Evolutionary conservation across 92 coral and sea anemone genomes (phyloP), one percentile per base, ranked within the genome.

Genomic region (Phymanthus crucifer): DNA sequence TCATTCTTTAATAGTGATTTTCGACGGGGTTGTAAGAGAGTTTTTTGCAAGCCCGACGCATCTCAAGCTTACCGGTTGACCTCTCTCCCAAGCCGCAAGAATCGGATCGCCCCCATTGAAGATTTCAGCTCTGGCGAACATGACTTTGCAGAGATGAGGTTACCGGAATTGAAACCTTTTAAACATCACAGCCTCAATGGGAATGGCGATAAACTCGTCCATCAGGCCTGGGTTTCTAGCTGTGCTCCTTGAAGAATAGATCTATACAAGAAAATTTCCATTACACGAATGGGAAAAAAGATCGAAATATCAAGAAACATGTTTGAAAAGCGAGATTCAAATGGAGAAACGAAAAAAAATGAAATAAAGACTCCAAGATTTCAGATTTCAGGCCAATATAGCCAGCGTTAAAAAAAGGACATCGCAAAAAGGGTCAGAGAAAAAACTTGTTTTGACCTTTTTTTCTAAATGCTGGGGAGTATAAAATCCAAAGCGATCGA

Each of bases 11-110:
- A 90, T 36, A 91, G 89, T 32, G 98, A 95, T 70, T 95, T 95
- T 84, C 93, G 98, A 18, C 95, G 88, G 24, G 98, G 98, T 43
- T 95, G 98, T 66, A 92, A 93, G 36, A 78, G 94, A 37, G 94
- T 95, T 2, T 83, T 95, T 66, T 88, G 89, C 48, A 95, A 95
- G 78, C 97, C 94, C 65, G 99, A 95, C 50, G 73, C 99, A 1
- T 95, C 99, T 11, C 93, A 85, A 83, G 99, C 99, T 0, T 95
- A 95, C 70, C 72, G 98, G 31, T 85, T 95, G 1, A 95, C 97
- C 6, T 72, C 88, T 24, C 75, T 78, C 11, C 85, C 94, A 16
- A 94, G 94, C 37, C 80, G 99, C 19, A 95, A 95, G 74, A 88
- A 95, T 76, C 87, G 97, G 7, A 87, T 95, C 40, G 89, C 91